Conservation (phyloP, 1,140 invertebrate genomes). For the Atta cephalotes region DNA sequence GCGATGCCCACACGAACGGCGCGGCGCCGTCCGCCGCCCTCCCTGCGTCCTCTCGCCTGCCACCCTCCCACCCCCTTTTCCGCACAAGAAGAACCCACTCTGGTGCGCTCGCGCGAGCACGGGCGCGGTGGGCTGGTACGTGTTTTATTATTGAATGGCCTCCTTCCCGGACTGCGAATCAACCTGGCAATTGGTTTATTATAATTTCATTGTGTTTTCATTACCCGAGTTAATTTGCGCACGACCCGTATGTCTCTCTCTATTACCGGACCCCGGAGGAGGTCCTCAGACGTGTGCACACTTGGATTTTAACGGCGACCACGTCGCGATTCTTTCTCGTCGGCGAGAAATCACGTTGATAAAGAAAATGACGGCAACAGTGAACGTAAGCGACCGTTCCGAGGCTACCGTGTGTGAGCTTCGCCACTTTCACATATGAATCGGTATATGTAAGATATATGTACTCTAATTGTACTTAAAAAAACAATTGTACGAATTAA, state of each 20-base stretch:
- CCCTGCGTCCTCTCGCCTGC: neutral
- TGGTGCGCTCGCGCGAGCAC: slow-evolving; percentile 61
- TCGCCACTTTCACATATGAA: neutral
- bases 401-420: neutral
- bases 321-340: slow-evolving; percentile 29
- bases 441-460: neutral
- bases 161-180: slow-evolving; percentile 84
- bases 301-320: slow-evolving; percentile 74
- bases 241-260: slow-evolving; percentile 77
- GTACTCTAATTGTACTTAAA: neutral
- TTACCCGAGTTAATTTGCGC: slow-evolving; percentile 85
- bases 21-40: slow-evolving; percentile 32
- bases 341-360: slow-evolving; percentile 28
- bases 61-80: neutral
- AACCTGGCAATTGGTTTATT: slow-evolving; percentile 86
- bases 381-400: too few species aligned
- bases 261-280: slow-evolving; percentile 79
- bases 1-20: slow-evolving; percentile 47
- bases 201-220: slow-evolving; percentile 87
- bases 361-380: slow-evolving; percentile 19
- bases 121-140: slow-evolving; percentile 77
- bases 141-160: slow-evolving; percentile 86
- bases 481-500: neutral
- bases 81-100: slow-evolving; percentile 57
- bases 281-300: slow-evolving; percentile 77